Evolutionary conservation across 2,113 vertebrate genomes (phyloP).

Genomic region (Panthera leo): DNA sequence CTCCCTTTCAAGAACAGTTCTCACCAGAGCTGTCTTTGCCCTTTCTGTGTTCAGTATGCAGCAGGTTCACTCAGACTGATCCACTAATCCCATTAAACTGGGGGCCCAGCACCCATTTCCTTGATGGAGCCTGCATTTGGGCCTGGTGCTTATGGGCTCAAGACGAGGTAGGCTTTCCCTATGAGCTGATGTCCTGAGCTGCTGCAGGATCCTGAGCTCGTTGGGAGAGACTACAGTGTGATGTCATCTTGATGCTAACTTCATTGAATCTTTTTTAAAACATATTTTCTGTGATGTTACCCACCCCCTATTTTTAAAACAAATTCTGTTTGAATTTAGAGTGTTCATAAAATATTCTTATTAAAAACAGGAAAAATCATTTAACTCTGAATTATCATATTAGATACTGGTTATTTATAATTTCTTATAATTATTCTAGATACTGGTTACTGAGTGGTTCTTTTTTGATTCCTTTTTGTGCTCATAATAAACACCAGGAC

Average conservation of each 20-base stretch:
- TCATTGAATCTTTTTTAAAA: conserved; percentile 29
- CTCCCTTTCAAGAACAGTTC: neutral
- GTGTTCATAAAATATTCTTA: conserved; percentile 32
- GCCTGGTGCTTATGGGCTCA: neutral
- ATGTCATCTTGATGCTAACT: neutral
- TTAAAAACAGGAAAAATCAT: conserved; percentile 2
- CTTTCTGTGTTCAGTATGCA: neutral
- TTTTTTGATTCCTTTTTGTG: neutral
- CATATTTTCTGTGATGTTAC: neutral
- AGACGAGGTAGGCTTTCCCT: neutral
- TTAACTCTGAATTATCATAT: neutral
- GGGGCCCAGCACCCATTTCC: neutral
- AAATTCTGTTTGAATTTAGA: conserved; percentile 17
- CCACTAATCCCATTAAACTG: neutral
- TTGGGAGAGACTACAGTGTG: neutral
- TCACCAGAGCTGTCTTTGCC: neutral
- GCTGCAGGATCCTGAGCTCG: neutral
- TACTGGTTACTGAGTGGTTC: neutral
- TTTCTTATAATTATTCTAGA: neutral
- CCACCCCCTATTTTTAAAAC: neutral
- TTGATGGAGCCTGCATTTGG: neutral
- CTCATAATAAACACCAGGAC: neutral
- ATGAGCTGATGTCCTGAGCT: neutral
- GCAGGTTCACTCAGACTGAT: neutral
- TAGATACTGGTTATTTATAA: neutral